A percentile compares a stretch with the other conserved stretches of the same genome.
Conservation (phyloP, 1,140 invertebrate genomes). For the Eriosoma lanigerum region DNA sequence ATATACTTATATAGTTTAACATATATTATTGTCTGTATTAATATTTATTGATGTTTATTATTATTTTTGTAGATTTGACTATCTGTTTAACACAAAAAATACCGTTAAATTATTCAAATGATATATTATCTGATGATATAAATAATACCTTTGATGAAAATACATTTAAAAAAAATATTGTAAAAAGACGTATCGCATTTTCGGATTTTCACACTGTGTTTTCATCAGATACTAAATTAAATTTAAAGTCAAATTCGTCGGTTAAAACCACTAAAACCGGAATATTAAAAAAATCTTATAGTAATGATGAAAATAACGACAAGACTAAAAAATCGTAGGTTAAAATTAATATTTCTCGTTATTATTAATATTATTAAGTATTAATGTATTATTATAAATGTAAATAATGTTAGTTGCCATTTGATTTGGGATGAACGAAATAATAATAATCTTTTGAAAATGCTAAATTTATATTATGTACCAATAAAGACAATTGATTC, state of each 20-base stretch:
- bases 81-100: neutral
- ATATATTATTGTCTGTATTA: no score
- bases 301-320: neutral
- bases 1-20: no score
- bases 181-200: neutral
- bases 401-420: neutral
- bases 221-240: neutral
- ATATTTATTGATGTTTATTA: conserved; percentile 12
- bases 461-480: neutral
- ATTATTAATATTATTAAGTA: no score
- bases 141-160: neutral
- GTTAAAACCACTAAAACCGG: neutral
- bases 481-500: neutral
- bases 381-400: neutral
- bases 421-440: neutral
- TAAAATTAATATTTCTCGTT: neutral
- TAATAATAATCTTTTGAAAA: neutral
- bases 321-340: neutral
- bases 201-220: neutral
- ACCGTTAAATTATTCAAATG: no score
- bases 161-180: neutral
- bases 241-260: neutral
- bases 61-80: neutral
- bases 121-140: neutral
- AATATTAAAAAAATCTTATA: conserved; percentile 1